Conservation (phyloP, 2,888 invertebrate genomes). For the Drosophila planitibia region DNA sequence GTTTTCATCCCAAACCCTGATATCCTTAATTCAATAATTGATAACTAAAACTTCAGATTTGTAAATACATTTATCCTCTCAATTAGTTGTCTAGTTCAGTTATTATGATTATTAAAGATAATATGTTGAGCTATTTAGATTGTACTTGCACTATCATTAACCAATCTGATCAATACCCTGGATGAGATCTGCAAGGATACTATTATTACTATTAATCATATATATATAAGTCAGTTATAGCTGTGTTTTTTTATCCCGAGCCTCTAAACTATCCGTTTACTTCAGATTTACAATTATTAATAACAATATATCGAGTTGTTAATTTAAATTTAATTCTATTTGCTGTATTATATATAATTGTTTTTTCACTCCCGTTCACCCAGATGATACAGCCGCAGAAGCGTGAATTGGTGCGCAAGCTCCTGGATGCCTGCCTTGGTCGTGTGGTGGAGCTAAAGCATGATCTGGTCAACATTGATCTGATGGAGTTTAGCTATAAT, state of each 20-base stretch:
- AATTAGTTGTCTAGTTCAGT: background rate
- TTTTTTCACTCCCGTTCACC: background rate
- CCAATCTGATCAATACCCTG: no score
- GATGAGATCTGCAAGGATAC: no score
- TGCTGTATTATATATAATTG: background rate
- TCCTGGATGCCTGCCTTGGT: conserved; percentile 92
- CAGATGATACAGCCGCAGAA: conserved; percentile 97
- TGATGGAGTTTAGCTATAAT: conserved; percentile 94
- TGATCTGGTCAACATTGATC: conserved; percentile 94
- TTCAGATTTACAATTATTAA: no score
- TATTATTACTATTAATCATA: no score
- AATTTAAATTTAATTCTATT: background rate
- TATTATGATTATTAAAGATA: background rate
- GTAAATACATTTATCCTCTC: background rate
- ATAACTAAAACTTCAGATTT: background rate
- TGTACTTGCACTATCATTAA: no score
- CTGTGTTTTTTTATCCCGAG: background rate
- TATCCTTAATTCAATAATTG: background rate
- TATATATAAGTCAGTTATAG: background rate
- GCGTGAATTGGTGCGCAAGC: conserved; percentile 89
- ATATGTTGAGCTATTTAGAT: background rate
- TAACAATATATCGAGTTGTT: background rate
- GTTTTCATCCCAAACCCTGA: no score
- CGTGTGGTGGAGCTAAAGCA: conserved; percentile 94
- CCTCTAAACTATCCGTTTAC: no score